phyloP scores from a whole-genome alignment of 2,113 vertebrate species.

The Bucco capensis region DNA sequence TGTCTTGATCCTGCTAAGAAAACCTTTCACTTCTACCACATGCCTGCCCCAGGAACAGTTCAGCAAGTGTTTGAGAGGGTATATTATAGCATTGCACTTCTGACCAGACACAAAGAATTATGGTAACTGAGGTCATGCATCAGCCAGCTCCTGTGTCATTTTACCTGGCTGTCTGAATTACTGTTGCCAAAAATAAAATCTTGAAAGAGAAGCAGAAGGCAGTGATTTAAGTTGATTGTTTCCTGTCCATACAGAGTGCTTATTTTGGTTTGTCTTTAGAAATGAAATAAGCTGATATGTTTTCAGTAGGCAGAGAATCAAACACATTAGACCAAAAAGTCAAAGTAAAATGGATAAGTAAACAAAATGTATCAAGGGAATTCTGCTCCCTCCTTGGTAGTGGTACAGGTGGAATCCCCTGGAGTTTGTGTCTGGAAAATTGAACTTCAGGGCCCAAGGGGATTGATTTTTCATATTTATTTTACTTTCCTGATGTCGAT shows the following conservation, averaged over 20 bases:
- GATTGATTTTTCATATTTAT: slow-evolving; percentile 60
- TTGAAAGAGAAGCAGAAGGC: not conserved
- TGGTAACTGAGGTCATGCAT: not conserved
- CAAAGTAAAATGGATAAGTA: slow-evolving; percentile 4
- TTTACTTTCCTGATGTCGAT: slow-evolving; percentile 27
- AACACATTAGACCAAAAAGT: not conserved
- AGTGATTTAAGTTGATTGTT: not conserved
- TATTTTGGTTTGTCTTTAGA: not conserved
- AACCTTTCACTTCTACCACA: not conserved
- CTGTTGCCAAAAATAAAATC: not conserved
- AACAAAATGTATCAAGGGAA: slow-evolving; percentile 18
- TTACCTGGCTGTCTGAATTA: not conserved
- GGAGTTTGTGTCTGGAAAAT: slow-evolving; percentile 38
- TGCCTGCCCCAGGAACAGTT: not conserved
- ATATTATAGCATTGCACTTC: not conserved
- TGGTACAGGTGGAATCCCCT: slow-evolving; percentile 19
- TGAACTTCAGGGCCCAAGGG: not conserved
- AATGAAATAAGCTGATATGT: not conserved
- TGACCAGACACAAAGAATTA: not conserved
- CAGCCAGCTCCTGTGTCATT: not conserved
- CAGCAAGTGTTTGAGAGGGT: not conserved
- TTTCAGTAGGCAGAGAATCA: slow-evolving; percentile 1
- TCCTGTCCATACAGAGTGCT: not conserved
- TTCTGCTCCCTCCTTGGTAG: slow-evolving; percentile 18
- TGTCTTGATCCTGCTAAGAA: not conserved